Evolutionary conservation across 2,113 vertebrate species (phyloP).

Genomic region (Siniperca chuatsi): DNA sequence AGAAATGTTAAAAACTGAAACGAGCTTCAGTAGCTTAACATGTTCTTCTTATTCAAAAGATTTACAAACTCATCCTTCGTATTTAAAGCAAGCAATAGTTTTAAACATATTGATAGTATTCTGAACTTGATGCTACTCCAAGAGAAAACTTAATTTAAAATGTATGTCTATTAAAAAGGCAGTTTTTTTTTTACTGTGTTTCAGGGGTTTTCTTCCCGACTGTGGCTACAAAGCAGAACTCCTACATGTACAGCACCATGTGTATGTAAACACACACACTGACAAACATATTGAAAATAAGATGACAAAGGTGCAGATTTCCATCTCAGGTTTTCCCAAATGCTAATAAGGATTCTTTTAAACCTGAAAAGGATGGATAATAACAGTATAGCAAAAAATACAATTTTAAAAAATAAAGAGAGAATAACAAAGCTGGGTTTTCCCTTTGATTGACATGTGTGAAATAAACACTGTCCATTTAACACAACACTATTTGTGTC

Average conservation of each 20-base stretch:
- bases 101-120: not conserved
- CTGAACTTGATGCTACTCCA: not conserved
- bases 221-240: not conserved
- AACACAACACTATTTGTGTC: not conserved
- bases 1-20: slow-evolving; percentile 8
- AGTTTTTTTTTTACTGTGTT: no score
- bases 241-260: not conserved
- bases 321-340: not conserved
- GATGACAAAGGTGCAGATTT: not conserved
- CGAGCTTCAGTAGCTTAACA: not conserved
- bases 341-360: not conserved
- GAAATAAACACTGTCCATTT: not conserved
- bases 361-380: not conserved
- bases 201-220: not conserved
- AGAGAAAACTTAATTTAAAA: not conserved
- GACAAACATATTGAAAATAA: not conserved
- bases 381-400: not conserved
- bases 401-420: no score
- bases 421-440: not conserved
- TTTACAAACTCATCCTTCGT: not conserved
- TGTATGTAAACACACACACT: not conserved
- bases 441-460: not conserved
- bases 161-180: no score
- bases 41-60: not conserved
- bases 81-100: not conserved